Conservation (phyloP, 2,797 vertebrate species). For the Arrhamphus sclerolepis region DNA sequence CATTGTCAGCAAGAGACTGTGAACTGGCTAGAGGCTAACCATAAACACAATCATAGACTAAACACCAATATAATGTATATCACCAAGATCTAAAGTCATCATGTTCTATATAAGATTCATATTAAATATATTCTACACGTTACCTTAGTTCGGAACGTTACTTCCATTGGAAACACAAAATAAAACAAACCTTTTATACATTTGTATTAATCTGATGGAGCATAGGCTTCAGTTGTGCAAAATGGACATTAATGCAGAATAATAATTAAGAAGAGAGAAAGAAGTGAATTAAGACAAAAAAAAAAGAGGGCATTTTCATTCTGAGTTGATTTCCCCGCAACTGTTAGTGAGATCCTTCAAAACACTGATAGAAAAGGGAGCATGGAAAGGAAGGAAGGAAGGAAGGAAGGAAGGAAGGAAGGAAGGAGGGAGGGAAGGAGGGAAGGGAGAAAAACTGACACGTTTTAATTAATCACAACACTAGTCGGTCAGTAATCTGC, state of each 20-base stretch:
- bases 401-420: constrained; percentile 11
- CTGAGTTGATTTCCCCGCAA: constrained; percentile 59
- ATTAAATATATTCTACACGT: constrained; percentile 99
- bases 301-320: constrained; percentile 68
- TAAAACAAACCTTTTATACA: constrained; percentile 78
- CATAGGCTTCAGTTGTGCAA: constrained; percentile 96
- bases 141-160: constrained; percentile 90
- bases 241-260: constrained; percentile 76
- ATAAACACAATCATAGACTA: constrained; percentile 91
- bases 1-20: constrained; percentile 86
- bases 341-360: constrained; percentile 75
- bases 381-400: constrained; percentile 61
- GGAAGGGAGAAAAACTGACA: constrained; percentile 24
- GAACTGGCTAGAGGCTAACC: constrained; percentile 90
- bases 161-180: constrained; percentile 95
- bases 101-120: constrained; percentile 94
- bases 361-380: constrained; percentile 81
- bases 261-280: constrained; percentile 29
- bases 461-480: constrained; percentile 72
- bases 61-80: constrained; percentile 90
- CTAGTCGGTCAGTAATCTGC: constrained; percentile 78
- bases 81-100: constrained; percentile 93
- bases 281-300: constrained; percentile 64
- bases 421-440: constrained; percentile 35
- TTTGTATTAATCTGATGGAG: constrained; percentile 86